phyloP scores from a whole-genome alignment of 2,888 invertebrate species.

The Phortica magna region DNA sequence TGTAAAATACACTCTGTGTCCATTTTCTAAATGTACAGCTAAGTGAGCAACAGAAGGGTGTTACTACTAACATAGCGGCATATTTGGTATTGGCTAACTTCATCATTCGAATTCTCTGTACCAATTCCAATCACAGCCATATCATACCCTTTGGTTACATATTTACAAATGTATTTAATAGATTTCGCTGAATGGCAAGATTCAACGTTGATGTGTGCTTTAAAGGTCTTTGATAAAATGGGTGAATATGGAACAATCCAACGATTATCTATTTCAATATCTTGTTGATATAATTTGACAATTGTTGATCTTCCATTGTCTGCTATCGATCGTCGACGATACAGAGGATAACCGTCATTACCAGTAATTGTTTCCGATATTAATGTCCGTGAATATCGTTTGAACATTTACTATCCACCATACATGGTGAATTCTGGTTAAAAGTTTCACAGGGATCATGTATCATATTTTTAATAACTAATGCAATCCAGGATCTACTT shows the following conservation, averaged over 20 bases:
- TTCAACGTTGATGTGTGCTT: conserved; percentile 14
- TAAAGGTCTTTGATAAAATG: conserved; percentile 37
- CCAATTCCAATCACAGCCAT: not conserved
- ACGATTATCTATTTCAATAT: conserved; percentile 20
- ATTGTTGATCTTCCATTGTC: conserved; percentile 31
- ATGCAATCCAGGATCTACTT: too few relatives aligned
- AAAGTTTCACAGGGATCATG: not conserved
- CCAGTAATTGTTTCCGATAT: conserved; percentile 38
- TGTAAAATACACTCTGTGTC: conserved; percentile 70
- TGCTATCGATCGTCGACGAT: conserved; percentile 41
- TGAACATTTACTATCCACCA: conserved; percentile 37
- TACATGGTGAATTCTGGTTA: conserved; percentile 27
- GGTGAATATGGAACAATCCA: conserved; percentile 47
- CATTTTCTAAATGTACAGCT: conserved; percentile 47
- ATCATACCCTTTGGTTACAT: too few relatives aligned
- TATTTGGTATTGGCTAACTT: conserved; percentile 39
- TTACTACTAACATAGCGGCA: conserved; percentile 61
- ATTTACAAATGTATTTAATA: too few relatives aligned
- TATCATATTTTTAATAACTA: not conserved
- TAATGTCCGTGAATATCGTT: conserved; percentile 39
- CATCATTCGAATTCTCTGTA: conserved; percentile 35
- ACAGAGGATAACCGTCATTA: conserved; percentile 44
- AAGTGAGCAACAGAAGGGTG: conserved; percentile 51
- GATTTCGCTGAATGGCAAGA: too few relatives aligned
- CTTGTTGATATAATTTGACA: not conserved